Evolutionary conservation across 2,888 invertebrate genomes (phyloP), one percentile per base, ranked within the genome.

Genomic region (Oscheius myriophilus): DNA sequence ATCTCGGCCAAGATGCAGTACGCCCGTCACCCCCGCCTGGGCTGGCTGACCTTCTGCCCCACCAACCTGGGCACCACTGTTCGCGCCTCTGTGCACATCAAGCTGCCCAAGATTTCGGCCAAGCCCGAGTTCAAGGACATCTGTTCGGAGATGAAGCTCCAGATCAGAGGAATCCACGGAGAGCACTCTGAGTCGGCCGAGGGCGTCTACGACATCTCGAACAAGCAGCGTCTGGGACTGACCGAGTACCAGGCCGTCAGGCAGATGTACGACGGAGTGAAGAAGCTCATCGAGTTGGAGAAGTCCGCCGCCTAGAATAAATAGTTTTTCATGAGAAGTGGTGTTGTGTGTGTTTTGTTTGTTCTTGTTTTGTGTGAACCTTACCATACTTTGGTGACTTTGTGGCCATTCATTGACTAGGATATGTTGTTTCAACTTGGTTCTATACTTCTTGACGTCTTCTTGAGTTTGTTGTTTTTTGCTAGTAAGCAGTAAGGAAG

Each of bases 261-360:
- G 16, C 75, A 93, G 85, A 93, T 92, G 82, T 90, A 91, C 49
- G 91, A 92, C 2, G 93, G 93, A 0, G 90, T 92, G 9, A 87
- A 93, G 84, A 94, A 95, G 90, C 91, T 95, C 89, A 95, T 95
- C 90, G 94, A 94, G 90, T 92, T 95, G 88, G 95, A 95, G 90
- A 78, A 82, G 61, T 72, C 73, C 12, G 71, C 74, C 9, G 71
- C 46, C 25, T 55, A 55, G 55, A 62, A 6, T 33, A 26, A 26
- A 33, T 6, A 9, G 9, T 33, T 33, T 33, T 33, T 33, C 33
- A 6, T 6, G 9, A 33, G 9, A 9, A 9, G 33, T 33, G 4
- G 33, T 33, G 33, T 33, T 33, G 33, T 33, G n/a, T 33, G 33
- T 33, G 33, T 33, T 3, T 33, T 9, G 4, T 6, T 33, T 33